Percentiles rank a stretch among this genome's conserved stretches.
These are phyloP conservation scores for Gymnoscopelus microlampas DNA, from an alignment of 2,797 vertebrate species.

Conservation along the genomic window DNA sequence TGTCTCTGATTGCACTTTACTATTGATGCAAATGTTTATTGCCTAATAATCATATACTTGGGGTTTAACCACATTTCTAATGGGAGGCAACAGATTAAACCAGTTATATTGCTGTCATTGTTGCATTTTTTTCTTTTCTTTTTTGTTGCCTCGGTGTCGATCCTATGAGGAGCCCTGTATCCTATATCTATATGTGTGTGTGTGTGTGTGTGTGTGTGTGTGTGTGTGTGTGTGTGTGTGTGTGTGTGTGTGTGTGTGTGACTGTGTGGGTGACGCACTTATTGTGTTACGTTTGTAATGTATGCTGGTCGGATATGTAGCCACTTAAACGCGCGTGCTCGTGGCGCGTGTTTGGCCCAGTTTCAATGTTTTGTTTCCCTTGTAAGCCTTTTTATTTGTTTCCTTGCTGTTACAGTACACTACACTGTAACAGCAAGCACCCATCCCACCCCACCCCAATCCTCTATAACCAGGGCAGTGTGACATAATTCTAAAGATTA, in stretches of 20 bases:
- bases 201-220: no score
- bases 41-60: background rate
- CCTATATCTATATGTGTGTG: background rate
- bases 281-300: no score
- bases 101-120: background rate
- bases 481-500: no score
- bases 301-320: background rate
- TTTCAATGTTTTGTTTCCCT: background rate
- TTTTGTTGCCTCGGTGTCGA: background rate
- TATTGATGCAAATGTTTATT: background rate
- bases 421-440: background rate
- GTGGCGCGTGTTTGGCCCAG: background rate
- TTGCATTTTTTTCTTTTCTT: background rate
- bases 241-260: no score
- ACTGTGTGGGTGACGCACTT: no score
- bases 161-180: background rate
- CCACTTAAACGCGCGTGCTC: background rate
- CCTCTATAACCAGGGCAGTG: slow-evolving; percentile 3
- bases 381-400: background rate
- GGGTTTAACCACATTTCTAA: background rate
- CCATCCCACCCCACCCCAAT: background rate
- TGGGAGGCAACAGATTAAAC: background rate
- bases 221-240: no score
- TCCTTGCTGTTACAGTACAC: no score
- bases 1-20: slow-evolving; percentile 1